Percentiles rank a stretch among this genome's conserved stretches.
Conservation (phyloP, 2,797 vertebrate genomes). For the Epinephelus coioides region DNA sequence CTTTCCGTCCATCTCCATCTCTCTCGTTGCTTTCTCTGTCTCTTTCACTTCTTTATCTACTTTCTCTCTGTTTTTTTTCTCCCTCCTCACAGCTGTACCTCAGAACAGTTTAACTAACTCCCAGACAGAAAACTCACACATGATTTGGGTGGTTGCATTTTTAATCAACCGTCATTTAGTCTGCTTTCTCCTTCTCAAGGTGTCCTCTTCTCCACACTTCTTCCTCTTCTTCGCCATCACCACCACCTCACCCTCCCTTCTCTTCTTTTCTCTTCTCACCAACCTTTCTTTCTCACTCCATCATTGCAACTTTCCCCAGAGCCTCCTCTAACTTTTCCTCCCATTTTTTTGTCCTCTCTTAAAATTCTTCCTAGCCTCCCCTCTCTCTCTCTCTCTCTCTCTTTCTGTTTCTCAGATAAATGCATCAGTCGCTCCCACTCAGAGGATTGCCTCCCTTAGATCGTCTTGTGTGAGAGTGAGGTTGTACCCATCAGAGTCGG, state of each 20-base stretch:
- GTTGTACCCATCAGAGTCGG: conserved; percentile 63
- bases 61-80: not conserved
- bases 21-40: not conserved
- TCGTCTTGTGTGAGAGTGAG: conserved; percentile 62
- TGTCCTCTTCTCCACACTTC: conserved; percentile 20
- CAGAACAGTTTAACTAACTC: conserved; percentile 19
- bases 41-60: conserved; percentile 15
- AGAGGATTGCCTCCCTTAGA: conserved; percentile 49
- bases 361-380: conserved; percentile 45
- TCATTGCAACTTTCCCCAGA: conserved; percentile 55
- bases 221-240: not conserved
- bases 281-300: conserved; percentile 39
- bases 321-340: conserved; percentile 64
- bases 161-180: conserved; percentile 17
- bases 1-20: conserved; percentile 30
- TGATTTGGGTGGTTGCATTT: conserved; percentile 34
- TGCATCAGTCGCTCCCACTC: conserved; percentile 64
- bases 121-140: conserved; percentile 24
- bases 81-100: conserved; percentile 17
- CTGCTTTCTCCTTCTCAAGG: conserved; percentile 49
- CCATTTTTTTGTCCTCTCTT: conserved; percentile 45
- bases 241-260: not conserved
- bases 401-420: conserved; percentile 67
- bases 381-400: conserved; percentile 36
- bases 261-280: not conserved